Evolutionary conservation across 2,113 vertebrate genomes (phyloP).

Genomic region (Rostratula benghalensis): DNA sequence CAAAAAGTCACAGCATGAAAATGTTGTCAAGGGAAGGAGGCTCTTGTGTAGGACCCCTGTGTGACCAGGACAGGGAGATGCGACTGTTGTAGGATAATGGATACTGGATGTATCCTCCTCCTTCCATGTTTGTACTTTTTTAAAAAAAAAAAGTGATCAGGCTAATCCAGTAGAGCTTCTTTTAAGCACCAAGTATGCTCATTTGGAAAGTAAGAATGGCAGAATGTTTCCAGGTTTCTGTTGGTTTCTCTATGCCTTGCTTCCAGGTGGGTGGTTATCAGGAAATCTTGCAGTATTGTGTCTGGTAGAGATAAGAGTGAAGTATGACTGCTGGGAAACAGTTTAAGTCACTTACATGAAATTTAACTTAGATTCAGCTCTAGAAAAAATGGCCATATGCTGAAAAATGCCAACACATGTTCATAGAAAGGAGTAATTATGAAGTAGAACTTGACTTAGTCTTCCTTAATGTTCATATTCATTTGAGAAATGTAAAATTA

Average conservation of each 20-base stretch:
- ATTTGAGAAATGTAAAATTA: not conserved
- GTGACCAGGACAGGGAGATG: not conserved
- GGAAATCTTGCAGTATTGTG: not conserved
- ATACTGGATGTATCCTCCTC: not conserved
- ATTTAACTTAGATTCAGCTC: not conserved
- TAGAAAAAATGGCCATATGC: slow-evolving; percentile 13
- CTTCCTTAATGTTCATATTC: not conserved
- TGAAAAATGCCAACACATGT: slow-evolving; percentile 56
- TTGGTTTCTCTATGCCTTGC: not conserved
- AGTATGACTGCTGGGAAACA: not conserved
- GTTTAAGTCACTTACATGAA: not conserved
- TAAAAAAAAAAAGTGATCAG: not conserved
- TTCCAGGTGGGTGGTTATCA: slow-evolving; percentile 18
- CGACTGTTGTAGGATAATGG: not conserved
- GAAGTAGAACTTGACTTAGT: slow-evolving; percentile 8
- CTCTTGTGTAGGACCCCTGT: not conserved
- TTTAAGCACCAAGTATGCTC: not conserved
- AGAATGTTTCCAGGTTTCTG: not conserved
- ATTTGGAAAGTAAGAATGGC: not conserved
- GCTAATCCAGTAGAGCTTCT: not conserved
- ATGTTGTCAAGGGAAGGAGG: not conserved
- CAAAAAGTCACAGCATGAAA: not conserved
- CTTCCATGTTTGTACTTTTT: not conserved
- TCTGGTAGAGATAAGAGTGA: not conserved
- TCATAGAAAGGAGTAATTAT: slow-evolving; percentile 36